phyloP scores from a whole-genome alignment of 2,797 vertebrate species.

The Anniella stebbinsi region DNA sequence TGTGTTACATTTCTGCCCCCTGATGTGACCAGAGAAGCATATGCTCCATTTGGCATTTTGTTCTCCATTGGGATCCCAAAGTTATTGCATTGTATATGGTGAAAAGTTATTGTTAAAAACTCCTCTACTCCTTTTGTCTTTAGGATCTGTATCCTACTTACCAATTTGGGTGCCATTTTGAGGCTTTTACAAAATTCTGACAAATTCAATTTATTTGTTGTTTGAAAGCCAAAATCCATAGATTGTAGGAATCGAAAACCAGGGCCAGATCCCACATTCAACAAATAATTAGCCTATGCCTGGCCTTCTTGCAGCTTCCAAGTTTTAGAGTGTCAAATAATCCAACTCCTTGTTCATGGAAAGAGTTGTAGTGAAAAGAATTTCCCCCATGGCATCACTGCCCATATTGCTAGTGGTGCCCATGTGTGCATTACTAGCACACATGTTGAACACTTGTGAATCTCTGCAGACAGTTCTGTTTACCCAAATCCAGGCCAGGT shows the following conservation, averaged over 20 bases:
- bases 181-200: not conserved
- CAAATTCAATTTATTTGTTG: not conserved
- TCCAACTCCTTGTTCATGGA: not conserved
- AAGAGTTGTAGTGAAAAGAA: not conserved
- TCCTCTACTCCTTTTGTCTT: not conserved
- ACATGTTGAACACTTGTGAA: not conserved
- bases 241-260: not conserved
- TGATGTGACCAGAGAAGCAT: not conserved
- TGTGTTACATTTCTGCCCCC: slow-evolving; percentile 2
- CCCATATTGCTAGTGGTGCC: no score
- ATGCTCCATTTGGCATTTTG: not conserved
- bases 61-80: slow-evolving; percentile 1
- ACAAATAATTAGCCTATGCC: not conserved
- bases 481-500: no score
- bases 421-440: not conserved
- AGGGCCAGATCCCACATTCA: not conserved
- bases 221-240: not conserved
- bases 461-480: not conserved
- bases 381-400: not conserved
- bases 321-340: not conserved
- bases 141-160: not conserved
- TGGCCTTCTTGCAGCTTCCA: not conserved
- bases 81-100: slow-evolving; percentile 32
- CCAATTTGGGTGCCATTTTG: not conserved
- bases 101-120: slow-evolving; percentile 30